Evolutionary conservation across 2,113 vertebrate species (phyloP).

Genomic region (Dinomys branickii): DNA sequence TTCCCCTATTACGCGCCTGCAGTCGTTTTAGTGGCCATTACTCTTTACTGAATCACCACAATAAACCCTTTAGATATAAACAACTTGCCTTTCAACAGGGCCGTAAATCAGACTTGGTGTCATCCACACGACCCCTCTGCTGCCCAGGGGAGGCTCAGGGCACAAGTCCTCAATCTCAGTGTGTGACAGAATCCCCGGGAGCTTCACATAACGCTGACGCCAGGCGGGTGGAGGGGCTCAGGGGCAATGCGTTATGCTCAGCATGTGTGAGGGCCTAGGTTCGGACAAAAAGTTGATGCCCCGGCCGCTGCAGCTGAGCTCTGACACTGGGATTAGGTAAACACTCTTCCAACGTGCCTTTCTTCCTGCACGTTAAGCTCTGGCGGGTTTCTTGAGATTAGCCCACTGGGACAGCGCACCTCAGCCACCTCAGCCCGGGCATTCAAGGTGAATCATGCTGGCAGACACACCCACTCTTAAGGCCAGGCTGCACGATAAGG

Average conservation of each 20-base stretch:
- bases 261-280: too few relatives aligned
- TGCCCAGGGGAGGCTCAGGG: background rate
- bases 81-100: conserved; percentile 54
- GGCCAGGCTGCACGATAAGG: background rate
- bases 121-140: conserved; percentile 16
- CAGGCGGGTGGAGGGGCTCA: background rate
- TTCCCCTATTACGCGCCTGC: conserved; percentile 21
- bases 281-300: too few relatives aligned
- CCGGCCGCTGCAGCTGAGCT: background rate
- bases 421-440: background rate
- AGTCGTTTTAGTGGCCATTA: conserved; percentile 58
- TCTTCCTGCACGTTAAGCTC: background rate
- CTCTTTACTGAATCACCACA: conserved; percentile 71
- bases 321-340: background rate
- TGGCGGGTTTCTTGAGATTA: background rate
- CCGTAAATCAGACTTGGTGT: conserved; percentile 54
- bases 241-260: background rate
- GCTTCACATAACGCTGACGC: background rate
- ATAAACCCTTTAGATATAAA: conserved; percentile 65
- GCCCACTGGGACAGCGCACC: background rate
- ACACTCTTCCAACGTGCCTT: background rate
- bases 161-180: background rate
- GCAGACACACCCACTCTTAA: background rate
- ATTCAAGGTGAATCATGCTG: background rate
- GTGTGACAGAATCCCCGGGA: background rate